phyloP scores from a whole-genome alignment of 2,113 vertebrate genomes.

The Pteropus alecto region DNA sequence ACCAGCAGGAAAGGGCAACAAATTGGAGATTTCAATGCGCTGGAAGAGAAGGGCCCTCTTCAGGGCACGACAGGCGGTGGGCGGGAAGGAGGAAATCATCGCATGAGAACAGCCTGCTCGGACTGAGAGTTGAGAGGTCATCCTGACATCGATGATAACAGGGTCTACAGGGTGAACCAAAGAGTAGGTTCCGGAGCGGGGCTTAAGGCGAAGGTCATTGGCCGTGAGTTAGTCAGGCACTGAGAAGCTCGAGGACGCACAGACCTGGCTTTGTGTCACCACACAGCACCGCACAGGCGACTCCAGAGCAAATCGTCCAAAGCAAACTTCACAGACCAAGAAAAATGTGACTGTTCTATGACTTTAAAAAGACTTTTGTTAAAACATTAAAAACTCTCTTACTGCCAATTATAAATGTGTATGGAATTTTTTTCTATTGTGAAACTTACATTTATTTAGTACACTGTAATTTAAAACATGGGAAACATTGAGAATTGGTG shows the following conservation, averaged over 20 bases:
- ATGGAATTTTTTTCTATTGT: not conserved
- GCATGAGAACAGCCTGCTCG: not conserved
- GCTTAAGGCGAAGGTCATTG: not conserved
- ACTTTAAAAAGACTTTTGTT: not conserved
- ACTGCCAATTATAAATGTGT: not conserved
- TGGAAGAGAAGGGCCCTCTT: not conserved
- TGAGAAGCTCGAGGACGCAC: not conserved
- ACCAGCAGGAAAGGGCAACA: too few species aligned
- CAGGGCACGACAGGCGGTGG: not conserved
- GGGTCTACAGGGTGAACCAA: too few species aligned
- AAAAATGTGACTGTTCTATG: not conserved
- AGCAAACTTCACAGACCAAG: not conserved
- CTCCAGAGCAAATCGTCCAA: accelerated
- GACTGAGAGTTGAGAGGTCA: not conserved
- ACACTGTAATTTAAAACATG: not conserved
- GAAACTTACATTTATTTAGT: not conserved
- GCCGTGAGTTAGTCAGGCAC: not conserved
- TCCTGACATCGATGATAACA: accelerated
- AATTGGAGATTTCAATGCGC: not conserved
- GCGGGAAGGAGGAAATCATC: not conserved
- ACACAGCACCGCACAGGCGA: too few species aligned
- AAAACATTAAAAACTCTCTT: not conserved
- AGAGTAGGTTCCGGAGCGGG: not conserved
- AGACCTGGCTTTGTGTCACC: not conserved
- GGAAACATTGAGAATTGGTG: not conserved